Base-by-base conservation (phyloP, 2,888 invertebrate species). In the Hypena proboscidalis region DNA sequence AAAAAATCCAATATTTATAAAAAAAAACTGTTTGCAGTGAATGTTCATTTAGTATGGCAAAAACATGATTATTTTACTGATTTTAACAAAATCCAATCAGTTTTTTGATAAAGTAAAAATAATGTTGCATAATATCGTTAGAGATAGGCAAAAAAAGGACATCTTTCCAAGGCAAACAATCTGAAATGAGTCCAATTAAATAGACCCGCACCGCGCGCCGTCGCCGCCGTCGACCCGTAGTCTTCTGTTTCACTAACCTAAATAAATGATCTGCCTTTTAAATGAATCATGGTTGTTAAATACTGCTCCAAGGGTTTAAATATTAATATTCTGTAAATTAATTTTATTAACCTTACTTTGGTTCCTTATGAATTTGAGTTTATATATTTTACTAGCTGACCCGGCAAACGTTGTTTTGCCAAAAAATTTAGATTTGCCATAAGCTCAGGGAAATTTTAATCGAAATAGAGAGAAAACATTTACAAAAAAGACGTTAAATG, bases 111-210 rank as follows among this genome's bases (percentile, higher is more conserved):
- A n/a, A n/a, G n/a, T n/a, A n/a, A n/a, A n/a, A n/a, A n/a, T n/a
- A n/a, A n/a, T n/a, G n/a, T n/a, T n/a, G n/a, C n/a, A n/a, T 71
- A 72, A 71, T 75, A 73, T 67, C 64, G 60, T 58, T 52, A n/a
- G 50, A 34, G 50, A 45, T 48, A 38, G 56, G 50, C 44, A 46
- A 45, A 55, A 61, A 48, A 57, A 43, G 49, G 48, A 58, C 60
- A 61, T 52, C 34, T 52, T 46, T 62, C 44, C 32, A 46, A 62
- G 54, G 58, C 63, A 63, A 67, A 65, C 58, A 61, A 70, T 70
- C 67, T 67, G 62, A 68, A 74, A 70, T 68, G 71, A 72, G 73
- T 67, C 67, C 62, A 74, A 78, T 77, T 77, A 74, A 66, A 71
- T 54, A 64, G 54, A 48, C 57, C 53, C 57, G 44, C 54, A 45